A percentile compares a stretch with the other conserved stretches of the same genome.
phyloP scores from a whole-genome alignment of 2,797 vertebrate species.

The Pangasius krempfi region DNA sequence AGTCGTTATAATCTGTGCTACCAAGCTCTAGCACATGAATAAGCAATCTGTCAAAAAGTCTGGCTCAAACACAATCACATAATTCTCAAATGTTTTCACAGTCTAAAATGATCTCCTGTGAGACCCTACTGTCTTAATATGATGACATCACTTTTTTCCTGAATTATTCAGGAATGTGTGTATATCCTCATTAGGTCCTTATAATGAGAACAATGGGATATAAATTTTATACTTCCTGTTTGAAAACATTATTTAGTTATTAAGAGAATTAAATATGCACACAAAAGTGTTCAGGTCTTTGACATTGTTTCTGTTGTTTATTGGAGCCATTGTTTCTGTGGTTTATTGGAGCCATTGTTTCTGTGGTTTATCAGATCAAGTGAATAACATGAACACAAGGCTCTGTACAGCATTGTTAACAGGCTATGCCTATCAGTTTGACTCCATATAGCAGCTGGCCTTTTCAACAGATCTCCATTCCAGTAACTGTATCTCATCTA shows the following conservation, averaged over 20 bases:
- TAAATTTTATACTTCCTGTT: neutral
- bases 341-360: neutral
- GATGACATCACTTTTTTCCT: neutral
- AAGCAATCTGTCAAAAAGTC: neutral
- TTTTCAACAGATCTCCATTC: conserved; percentile 50
- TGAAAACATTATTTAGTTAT: neutral
- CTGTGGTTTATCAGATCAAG: neutral
- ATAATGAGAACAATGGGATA: neutral
- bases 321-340: neutral
- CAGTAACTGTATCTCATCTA: conserved; percentile 50
- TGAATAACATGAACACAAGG: neutral
- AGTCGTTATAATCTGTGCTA: neutral
- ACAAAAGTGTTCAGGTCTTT: neutral
- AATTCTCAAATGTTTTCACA: neutral
- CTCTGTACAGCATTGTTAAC: conserved; percentile 25
- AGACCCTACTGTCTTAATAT: neutral
- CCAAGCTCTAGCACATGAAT: neutral
- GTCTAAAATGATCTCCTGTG: neutral
- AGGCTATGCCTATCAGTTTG: conserved; percentile 27
- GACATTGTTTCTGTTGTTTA: neutral
- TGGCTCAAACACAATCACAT: neutral
- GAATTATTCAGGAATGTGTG: neutral
- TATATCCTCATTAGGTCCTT: neutral
- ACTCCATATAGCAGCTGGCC: conserved; percentile 54
- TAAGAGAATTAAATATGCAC: neutral